Evolutionary conservation across 2,797 vertebrate species (phyloP).

Genomic region (Anguilla obscura): DNA sequence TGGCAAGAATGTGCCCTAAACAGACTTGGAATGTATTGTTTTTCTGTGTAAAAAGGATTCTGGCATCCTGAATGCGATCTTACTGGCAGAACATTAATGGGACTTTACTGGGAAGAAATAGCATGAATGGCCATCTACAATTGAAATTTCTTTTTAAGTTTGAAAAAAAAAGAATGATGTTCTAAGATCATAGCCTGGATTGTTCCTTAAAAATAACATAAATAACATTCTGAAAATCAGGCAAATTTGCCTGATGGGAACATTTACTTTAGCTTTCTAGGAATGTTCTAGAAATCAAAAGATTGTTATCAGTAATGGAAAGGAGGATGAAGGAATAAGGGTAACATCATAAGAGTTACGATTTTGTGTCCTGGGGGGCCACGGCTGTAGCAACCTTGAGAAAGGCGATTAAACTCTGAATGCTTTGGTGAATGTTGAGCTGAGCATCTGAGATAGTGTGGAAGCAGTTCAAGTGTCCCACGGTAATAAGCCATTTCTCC

Average conservation of each 20-base stretch:
- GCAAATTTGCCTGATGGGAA: background rate
- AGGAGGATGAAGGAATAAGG: background rate
- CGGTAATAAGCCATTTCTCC: background rate
- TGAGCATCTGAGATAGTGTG: background rate
- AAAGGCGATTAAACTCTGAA: background rate
- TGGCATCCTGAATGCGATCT: background rate
- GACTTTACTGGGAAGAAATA: background rate
- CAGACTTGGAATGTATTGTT: background rate
- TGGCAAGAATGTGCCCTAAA: background rate
- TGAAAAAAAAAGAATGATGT: background rate
- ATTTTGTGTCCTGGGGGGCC: background rate
- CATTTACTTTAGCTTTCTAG: background rate
- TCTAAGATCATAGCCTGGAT: background rate
- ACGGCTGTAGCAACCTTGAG: background rate
- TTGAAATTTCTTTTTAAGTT: background rate
- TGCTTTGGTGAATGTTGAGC: background rate
- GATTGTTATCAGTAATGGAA: background rate
- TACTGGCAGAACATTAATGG: background rate
- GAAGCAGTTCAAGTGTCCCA: background rate
- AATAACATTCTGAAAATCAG: background rate
- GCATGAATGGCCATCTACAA: background rate
- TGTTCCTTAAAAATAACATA: background rate
- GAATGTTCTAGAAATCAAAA: background rate
- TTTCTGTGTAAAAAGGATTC: background rate
- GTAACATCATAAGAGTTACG: background rate